phyloP scores from a whole-genome alignment of 1,140 invertebrate species.

The Oncopodura yosiiana region DNA sequence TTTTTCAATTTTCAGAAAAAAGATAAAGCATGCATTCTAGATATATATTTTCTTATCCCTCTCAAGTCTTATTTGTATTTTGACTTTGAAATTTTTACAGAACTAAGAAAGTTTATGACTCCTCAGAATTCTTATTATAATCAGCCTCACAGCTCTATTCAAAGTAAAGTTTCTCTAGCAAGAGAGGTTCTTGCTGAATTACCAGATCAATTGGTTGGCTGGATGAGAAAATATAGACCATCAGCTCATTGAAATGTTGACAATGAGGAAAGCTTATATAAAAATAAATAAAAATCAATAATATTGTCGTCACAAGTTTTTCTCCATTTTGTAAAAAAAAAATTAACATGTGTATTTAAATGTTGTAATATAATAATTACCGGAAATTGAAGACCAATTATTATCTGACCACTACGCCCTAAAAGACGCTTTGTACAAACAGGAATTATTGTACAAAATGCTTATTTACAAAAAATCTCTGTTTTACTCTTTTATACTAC shows the following conservation, averaged over 20 bases:
- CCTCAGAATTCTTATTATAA: neutral
- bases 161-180: constrained; percentile 42
- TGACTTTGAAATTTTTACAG: too few relatives aligned
- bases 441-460: neutral
- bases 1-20: too few relatives aligned
- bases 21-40: too few relatives aligned
- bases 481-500: too few relatives aligned
- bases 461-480: neutral
- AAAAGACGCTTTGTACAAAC: too few relatives aligned
- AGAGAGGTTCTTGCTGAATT: constrained; percentile 50
- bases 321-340: neutral
- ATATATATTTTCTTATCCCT: too few relatives aligned
- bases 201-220: constrained; percentile 47
- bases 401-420: neutral
- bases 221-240: constrained; percentile 46
- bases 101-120: constrained; percentile 26
- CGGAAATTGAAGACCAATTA: neutral
- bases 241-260: constrained; percentile 35
- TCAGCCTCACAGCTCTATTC: too few relatives aligned
- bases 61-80: too few relatives aligned
- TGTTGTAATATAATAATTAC: too few relatives aligned
- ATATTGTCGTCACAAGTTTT: neutral
- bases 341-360: neutral
- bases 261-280: neutral
- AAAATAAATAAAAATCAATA: neutral